Evolutionary conservation across 1,140 invertebrate species (phyloP).

Genomic region (Euwallacea similis): DNA sequence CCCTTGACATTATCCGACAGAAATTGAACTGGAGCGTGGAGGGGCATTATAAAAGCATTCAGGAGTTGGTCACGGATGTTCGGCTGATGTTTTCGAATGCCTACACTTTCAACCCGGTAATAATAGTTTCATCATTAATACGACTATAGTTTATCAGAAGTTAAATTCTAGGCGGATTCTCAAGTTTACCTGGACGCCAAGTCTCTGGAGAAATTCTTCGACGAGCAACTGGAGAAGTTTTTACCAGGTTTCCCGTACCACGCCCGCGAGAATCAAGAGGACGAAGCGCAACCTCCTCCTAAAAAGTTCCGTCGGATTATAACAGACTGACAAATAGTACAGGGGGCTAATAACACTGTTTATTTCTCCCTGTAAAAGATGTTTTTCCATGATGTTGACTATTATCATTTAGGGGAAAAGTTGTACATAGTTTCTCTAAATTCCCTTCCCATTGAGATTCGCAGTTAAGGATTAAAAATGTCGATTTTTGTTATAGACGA

Average conservation of each 20-base stretch:
- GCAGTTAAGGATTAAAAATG: too few species aligned
- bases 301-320: conserved; percentile 61
- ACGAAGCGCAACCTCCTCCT: conserved; percentile 59
- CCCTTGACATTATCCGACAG: conserved; percentile 78
- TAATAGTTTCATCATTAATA: conserved; percentile 15
- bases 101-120: conserved; percentile 79
- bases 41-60: conserved; percentile 73
- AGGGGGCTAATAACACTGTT: conserved; percentile 47
- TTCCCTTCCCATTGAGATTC: too few species aligned
- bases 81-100: conserved; percentile 87
- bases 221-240: conserved; percentile 78
- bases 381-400: too few species aligned
- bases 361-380: conserved; percentile 47
- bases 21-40: conserved; percentile 73
- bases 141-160: background rate
- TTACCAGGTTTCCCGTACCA: conserved; percentile 72
- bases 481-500: too few species aligned
- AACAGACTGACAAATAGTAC: conserved; percentile 56
- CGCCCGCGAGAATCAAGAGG: conserved; percentile 52
- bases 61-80: conserved; percentile 79
- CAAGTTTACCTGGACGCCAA: conserved; percentile 82
- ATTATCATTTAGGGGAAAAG: too few species aligned
- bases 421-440: too few species aligned
- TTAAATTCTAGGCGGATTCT: conserved; percentile 68
- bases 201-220: conserved; percentile 82